These are phyloP conservation scores for Anthonomus grandis DNA, from an alignment of 1,140 invertebrate genomes.

Conservation along the genomic window DNA sequence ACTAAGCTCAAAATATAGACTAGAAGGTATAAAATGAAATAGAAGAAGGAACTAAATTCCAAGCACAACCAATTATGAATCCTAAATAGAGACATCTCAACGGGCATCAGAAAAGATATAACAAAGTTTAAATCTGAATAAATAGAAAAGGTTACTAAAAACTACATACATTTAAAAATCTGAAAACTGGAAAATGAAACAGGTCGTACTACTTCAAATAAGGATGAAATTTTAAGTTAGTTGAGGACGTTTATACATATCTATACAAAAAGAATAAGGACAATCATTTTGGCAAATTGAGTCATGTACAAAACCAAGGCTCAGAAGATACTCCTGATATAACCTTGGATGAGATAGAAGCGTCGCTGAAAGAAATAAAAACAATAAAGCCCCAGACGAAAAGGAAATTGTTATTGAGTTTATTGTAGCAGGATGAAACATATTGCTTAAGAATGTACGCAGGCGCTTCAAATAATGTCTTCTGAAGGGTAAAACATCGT, in stretches of 20 bases:
- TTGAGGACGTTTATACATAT: not conserved
- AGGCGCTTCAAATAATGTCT: too few species aligned
- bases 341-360: not conserved
- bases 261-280: not conserved
- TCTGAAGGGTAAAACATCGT: too few species aligned
- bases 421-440: too few species aligned
- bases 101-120: not conserved
- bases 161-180: not conserved
- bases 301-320: not conserved
- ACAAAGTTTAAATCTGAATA: too few species aligned
- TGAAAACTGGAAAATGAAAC: not conserved
- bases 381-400: too few species aligned
- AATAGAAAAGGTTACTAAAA: not conserved
- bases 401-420: not conserved
- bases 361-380: not conserved
- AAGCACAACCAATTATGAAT: not conserved
- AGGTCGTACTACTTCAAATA: not conserved
- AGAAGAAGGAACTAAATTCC: not conserved
- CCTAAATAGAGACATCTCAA: not conserved
- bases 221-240: not conserved
- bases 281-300: too few species aligned
- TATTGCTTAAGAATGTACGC: too few species aligned
- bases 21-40: not conserved
- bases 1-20: not conserved
- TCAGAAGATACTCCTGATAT: not conserved